Base-by-base conservation (phyloP, 2,797 vertebrate genomes). In the Prunella strophiata region DNA sequence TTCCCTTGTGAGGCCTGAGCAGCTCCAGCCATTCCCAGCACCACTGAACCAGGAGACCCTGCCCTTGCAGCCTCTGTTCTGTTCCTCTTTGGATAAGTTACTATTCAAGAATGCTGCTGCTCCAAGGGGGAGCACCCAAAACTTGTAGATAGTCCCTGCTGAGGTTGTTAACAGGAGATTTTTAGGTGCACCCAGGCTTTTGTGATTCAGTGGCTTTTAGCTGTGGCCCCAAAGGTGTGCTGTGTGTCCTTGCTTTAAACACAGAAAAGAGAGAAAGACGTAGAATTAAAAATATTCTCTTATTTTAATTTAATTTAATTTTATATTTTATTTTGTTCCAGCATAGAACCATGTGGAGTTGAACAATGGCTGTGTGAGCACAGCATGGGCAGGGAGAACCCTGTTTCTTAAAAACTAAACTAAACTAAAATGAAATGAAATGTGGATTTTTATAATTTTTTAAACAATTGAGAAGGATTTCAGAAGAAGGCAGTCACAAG, bases 101-200 rank as follows among this genome's bases (percentile, higher is more conserved):
- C 18, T 36, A 3, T 3, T 11, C 22, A 61, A 15, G 51, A 43
- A 36, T 9, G 13, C 48, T 62, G 55, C 48, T 62, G 51, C 51
- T 70, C 43, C 5, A 11, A 73, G 47, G 1, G 0, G 26, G 29
- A 82, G 43, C 5, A 8, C 50, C 54, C 2, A 0, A 66, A 90
- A 65, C 10, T 34, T 61, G 17, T 1, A 5, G n/a, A 21, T 1
- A 1, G 16, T 19, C n/a, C 67, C 21, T 3, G 2, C 17, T 71
- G 29, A 74, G 5, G 16, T 27, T 43, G 4, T 51, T 48, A 67
- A 66, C 7, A 16, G 21, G 17, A 50, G 7, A 21, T 40, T 83
- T 80, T 74, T 52, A 74, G 62, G 40, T 13, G 13, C 4, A 3
- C 48, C 6, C 5, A 3, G n/a, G 45, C 20, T 86, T 40, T 85